These are phyloP conservation scores for Stenotaenia linearis DNA, from an alignment of 2,888 invertebrate genomes.

Conservation along the genomic window DNA sequence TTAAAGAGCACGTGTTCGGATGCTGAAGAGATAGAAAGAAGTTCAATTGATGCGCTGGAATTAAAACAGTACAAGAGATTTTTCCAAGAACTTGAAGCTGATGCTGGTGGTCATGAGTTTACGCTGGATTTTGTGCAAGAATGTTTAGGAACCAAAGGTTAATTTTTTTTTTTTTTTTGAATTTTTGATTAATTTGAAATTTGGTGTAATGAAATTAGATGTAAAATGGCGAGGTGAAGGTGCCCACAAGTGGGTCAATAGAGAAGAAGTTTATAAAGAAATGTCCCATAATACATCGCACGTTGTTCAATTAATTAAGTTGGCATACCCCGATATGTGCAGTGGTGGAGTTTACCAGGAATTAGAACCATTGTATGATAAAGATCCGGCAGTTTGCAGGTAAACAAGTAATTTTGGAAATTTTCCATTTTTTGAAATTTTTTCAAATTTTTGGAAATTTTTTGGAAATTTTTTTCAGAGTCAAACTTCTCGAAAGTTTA, in stretches of 20 bases:
- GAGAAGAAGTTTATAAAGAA: conserved; percentile 43
- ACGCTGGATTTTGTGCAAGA: neutral
- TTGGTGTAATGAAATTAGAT: neutral
- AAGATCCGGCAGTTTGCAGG: conserved; percentile 54
- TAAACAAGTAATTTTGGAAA: too few relatives aligned
- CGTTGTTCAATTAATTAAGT: conserved; percentile 64
- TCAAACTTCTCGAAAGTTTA: conserved; percentile 60
- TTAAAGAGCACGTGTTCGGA: neutral
- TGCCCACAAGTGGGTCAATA: conserved; percentile 36
- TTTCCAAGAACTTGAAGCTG: neutral
- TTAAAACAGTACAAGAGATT: neutral
- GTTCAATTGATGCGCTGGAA: neutral
- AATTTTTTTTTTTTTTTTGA: neutral
- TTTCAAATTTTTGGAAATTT: too few relatives aligned
- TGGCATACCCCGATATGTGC: conserved; percentile 68
- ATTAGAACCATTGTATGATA: conserved; percentile 58
- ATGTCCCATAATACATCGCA: conserved; percentile 49
- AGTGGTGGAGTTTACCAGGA: conserved; percentile 51
- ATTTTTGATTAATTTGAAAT: neutral
- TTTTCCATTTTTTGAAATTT: too few relatives aligned
- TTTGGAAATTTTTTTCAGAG: conserved; percentile 43
- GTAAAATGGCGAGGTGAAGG: neutral
- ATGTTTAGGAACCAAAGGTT: neutral
- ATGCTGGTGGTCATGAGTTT: neutral
- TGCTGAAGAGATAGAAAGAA: neutral